These are phyloP conservation scores for Xenopus borealis DNA, from an alignment of 2,113 vertebrate genomes.

Conservation along the genomic window DNA sequence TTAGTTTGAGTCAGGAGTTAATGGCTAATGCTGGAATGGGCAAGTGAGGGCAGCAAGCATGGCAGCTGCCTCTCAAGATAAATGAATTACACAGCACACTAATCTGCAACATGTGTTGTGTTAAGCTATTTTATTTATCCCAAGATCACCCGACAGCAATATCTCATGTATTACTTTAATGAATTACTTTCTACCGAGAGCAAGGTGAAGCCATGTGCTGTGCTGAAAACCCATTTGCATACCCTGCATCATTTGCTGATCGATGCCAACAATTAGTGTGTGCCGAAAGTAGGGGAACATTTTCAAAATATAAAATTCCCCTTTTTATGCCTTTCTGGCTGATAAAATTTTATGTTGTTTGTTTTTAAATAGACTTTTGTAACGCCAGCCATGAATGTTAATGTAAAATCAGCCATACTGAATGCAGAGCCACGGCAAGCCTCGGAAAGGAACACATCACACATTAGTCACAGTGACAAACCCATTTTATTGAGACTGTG, in stretches of 20 bases:
- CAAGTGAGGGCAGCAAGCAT: constrained; percentile 36
- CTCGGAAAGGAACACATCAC: neutral
- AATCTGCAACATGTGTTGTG: constrained; percentile 37
- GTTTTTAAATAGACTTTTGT: constrained; percentile 49
- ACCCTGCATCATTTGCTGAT: constrained; percentile 48
- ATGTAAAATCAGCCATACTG: constrained; percentile 50
- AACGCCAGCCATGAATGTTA: constrained; percentile 36
- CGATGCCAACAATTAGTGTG: constrained; percentile 45
- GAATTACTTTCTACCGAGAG: constrained; percentile 39
- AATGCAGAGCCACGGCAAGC: neutral
- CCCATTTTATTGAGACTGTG: too few species aligned
- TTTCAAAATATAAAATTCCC: constrained; percentile 28
- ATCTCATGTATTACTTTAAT: constrained; percentile 42
- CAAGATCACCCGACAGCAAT: constrained; percentile 38
- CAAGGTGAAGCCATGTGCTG: constrained; percentile 23
- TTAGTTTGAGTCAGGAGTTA: constrained; percentile 13
- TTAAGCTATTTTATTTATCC: constrained; percentile 39
- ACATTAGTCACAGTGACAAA: neutral
- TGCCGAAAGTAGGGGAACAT: constrained; percentile 32
- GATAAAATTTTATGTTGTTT: constrained; percentile 52
- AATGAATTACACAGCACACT: constrained; percentile 43
- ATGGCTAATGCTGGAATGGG: constrained; percentile 19
- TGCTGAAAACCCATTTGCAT: constrained; percentile 48
- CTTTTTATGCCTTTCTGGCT: constrained; percentile 26
- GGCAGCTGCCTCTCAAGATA: constrained; percentile 35